Conservation (phyloP, 1,140 invertebrate genomes). For the Probaryconus sp. region DNA sequence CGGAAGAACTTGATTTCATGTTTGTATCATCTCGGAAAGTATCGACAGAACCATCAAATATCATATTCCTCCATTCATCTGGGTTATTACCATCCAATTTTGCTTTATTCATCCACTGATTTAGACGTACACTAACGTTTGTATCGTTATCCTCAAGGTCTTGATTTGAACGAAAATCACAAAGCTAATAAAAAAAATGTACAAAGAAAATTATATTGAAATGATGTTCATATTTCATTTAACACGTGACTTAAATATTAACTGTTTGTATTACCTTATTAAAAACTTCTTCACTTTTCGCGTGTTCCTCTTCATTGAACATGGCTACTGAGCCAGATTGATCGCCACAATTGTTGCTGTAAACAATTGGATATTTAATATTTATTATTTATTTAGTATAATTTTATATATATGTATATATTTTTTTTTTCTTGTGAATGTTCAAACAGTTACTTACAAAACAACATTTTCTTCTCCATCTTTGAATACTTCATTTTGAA, state of each 20-base stretch:
- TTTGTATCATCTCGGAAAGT: conserved; percentile 26
- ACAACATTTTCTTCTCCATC: conserved; percentile 81
- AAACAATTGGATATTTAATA: conserved; percentile 8
- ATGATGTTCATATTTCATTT: background rate
- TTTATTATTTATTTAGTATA: conserved; percentile 10
- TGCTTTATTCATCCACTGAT: conserved; percentile 77
- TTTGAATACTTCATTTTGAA: conserved; percentile 83
- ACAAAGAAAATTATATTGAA: background rate
- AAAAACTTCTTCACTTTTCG: conserved; percentile 79
- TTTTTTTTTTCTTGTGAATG: background rate
- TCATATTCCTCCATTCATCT: too few relatives aligned
- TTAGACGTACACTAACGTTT: conserved; percentile 65
- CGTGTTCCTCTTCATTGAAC: conserved; percentile 78
- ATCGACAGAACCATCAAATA: too few relatives aligned
- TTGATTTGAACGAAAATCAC: conserved; percentile 37
- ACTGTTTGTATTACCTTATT: conserved; percentile 73
- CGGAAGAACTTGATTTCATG: conserved; percentile 74
- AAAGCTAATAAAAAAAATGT: conserved; percentile 23
- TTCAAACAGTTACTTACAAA: conserved; percentile 68
- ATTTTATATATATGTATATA: background rate
- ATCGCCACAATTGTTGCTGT: conserved; percentile 77
- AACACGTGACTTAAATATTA: too few relatives aligned
- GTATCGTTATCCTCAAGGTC: conserved; percentile 54
- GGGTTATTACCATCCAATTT: conserved; percentile 69
- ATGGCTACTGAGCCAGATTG: conserved; percentile 79